Conservation (phyloP, 2,113 vertebrate genomes). For the Phoenicopterus ruber region DNA sequence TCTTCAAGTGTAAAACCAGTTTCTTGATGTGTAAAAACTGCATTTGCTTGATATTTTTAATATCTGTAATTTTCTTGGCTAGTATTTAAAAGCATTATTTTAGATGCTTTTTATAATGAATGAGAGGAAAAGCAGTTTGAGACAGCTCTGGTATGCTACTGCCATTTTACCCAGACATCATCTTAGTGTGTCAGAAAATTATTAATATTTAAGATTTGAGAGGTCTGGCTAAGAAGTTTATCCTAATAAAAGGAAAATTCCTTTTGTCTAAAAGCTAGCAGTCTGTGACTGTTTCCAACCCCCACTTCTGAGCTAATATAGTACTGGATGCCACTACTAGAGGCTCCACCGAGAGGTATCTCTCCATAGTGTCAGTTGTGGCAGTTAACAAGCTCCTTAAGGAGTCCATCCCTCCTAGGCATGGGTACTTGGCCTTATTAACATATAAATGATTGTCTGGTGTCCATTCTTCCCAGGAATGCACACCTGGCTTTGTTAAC, state of each 20-base stretch:
- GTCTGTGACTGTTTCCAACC: background rate
- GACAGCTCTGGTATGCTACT: background rate
- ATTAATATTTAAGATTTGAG: background rate
- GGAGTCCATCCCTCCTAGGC: no score
- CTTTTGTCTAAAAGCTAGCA: background rate
- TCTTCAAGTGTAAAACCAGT: background rate
- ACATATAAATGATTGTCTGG: no score
- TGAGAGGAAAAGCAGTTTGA: background rate
- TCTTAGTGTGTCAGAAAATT: background rate
- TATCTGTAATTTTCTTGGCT: background rate
- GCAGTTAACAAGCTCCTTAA: no score
- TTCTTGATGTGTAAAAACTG: background rate
- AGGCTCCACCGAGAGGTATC: background rate
- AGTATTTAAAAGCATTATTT: background rate
- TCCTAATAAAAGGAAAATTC: background rate
- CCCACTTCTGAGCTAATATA: background rate
- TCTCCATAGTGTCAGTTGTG: background rate
- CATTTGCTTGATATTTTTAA: background rate
- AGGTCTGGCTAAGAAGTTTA: background rate
- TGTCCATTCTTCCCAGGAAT: no score
- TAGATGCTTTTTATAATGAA: background rate
- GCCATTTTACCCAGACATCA: background rate
- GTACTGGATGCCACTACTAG: background rate
- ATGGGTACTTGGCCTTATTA: no score
- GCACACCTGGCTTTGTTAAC: no score